Evolutionary conservation across 2,797 vertebrate genomes (phyloP).

Genomic region (Graptemys geographica): DNA sequence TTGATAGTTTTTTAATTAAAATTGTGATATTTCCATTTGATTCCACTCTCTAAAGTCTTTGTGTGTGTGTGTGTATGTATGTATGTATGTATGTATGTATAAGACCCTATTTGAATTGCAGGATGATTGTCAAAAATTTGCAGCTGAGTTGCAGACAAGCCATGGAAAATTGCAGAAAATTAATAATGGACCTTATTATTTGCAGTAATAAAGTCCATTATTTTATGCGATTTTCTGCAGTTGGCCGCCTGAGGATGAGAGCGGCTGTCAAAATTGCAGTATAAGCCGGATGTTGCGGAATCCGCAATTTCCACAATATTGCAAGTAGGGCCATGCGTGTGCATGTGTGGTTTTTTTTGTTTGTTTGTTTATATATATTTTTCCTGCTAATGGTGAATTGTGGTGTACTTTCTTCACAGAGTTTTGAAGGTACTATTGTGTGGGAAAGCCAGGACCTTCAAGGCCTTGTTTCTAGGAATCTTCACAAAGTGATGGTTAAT

Average conservation of each 20-base stretch:
- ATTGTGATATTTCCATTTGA: background rate
- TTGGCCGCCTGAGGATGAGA: too few species aligned
- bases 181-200: too few species aligned
- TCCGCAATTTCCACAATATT: too few species aligned
- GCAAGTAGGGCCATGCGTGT: background rate
- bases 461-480: conserved; percentile 89
- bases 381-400: background rate
- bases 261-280: too few species aligned
- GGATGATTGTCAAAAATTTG: too few species aligned
- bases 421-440: conserved; percentile 95
- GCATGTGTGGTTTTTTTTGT: background rate
- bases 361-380: background rate
- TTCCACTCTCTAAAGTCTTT: conserved; percentile 5
- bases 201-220: too few species aligned
- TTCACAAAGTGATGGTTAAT: conserved; percentile 87
- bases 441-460: conserved; percentile 93
- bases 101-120: too few species aligned
- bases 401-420: conserved; percentile 80
- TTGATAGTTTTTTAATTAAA: background rate
- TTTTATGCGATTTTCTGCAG: too few species aligned
- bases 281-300: background rate
- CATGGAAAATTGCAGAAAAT: too few species aligned
- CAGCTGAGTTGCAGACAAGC: too few species aligned
- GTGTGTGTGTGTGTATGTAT: background rate
- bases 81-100: background rate